Evolutionary conservation across 2,888 invertebrate genomes (phyloP).

Genomic region (Lithophane ornitopus): DNA sequence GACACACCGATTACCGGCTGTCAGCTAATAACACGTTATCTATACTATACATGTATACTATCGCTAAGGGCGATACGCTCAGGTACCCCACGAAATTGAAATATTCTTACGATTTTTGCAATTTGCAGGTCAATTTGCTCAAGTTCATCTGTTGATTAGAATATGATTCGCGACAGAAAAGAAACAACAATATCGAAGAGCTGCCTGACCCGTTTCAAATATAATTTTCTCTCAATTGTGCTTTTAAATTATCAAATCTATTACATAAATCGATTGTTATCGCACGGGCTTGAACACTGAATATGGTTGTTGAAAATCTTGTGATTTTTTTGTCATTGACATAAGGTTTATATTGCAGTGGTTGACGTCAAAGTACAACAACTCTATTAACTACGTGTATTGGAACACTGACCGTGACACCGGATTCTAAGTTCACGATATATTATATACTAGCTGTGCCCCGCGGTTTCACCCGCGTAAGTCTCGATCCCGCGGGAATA

Average conservation of each 20-base stretch:
- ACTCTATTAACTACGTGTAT: background rate
- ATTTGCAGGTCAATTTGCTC: too few species aligned
- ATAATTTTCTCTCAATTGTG: background rate
- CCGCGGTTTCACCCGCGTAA: too few species aligned
- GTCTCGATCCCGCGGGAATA: too few species aligned
- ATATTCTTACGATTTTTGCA: too few species aligned
- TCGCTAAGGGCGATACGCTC: too few species aligned
- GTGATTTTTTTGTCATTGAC: background rate
- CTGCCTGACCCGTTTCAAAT: background rate
- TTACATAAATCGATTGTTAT: background rate
- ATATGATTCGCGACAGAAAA: background rate
- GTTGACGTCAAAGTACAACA: background rate
- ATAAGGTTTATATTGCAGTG: too few species aligned
- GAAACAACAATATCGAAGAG: background rate
- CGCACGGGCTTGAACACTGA: background rate
- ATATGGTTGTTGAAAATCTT: background rate
- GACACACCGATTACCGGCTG: background rate
- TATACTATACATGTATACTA: too few species aligned
- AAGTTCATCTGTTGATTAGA: too few species aligned
- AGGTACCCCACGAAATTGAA: too few species aligned
- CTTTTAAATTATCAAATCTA: conserved; percentile 4
- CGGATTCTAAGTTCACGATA: background rate
- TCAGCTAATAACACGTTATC: background rate
- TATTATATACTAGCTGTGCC: too few species aligned
- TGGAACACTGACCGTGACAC: background rate